phyloP scores from a whole-genome alignment of 2,113 vertebrate species.

The Budorcas taxicolor region DNA sequence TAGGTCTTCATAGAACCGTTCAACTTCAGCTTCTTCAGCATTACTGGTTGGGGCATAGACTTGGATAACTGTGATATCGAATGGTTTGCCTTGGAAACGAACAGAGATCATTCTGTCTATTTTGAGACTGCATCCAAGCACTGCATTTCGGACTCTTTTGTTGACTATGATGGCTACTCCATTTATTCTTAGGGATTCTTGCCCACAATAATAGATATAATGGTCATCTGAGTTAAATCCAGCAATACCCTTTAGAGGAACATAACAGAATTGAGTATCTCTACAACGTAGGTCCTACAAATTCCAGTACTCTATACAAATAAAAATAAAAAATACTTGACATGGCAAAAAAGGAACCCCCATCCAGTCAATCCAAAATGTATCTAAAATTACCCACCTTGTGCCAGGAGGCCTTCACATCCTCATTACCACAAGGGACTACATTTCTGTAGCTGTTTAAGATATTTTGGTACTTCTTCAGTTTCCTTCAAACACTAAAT shows the following conservation, averaged over 20 bases:
- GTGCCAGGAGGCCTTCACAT: neutral
- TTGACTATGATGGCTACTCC: neutral
- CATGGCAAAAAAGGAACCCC: neutral
- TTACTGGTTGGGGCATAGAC: neutral
- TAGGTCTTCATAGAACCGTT: neutral
- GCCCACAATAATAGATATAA: neutral
- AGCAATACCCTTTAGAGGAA: neutral
- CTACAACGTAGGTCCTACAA: neutral
- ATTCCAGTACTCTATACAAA: neutral
- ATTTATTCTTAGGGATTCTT: neutral
- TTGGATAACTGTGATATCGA: neutral
- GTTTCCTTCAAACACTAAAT: conserved; percentile 6
- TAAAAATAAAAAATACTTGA: neutral
- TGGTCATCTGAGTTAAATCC: neutral
- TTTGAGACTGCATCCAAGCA: neutral
- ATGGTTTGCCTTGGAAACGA: neutral
- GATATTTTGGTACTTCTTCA: neutral
- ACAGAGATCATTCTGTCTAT: neutral
- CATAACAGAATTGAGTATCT: neutral
- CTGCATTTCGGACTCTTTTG: neutral
- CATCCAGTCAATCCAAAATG: neutral
- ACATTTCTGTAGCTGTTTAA: neutral
- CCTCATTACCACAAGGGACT: neutral
- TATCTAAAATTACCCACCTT: neutral
- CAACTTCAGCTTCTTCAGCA: neutral